A percentile compares a stretch with the other conserved stretches of the same genome.
Conservation (phyloP, 2,797 vertebrate species). For the Chiloscyllium punctatum region DNA sequence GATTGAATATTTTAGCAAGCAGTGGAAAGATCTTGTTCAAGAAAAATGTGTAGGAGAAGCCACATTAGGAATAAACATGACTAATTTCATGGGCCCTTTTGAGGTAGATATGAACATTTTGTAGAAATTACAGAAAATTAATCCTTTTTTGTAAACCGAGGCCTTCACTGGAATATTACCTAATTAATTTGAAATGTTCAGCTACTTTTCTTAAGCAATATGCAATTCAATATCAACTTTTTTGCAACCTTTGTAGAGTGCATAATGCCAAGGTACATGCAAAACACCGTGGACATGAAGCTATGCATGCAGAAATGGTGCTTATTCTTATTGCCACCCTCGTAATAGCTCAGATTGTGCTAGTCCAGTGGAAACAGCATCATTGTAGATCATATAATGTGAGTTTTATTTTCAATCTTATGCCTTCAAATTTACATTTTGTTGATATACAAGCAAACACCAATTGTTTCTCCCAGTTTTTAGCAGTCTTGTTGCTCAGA, state of each 20-base stretch:
- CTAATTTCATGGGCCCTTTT: neutral
- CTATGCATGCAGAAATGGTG: conserved; percentile 61
- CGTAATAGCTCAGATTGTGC: conserved; percentile 55
- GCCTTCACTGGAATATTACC: neutral
- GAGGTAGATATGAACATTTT: neutral
- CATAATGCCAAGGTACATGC: conserved; percentile 56
- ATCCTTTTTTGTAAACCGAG: neutral
- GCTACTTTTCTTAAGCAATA: neutral
- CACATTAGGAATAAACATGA: neutral
- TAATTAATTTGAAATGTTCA: neutral
- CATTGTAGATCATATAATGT: conserved; percentile 55
- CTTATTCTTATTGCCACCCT: conserved; percentile 60
- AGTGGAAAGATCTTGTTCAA: neutral
- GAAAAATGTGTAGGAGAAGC: neutral
- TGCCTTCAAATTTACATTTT: neutral
- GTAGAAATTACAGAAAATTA: neutral
- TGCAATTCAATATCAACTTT: neutral
- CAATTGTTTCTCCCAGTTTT: neutral
- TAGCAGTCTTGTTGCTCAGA: neutral
- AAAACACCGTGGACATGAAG: conserved; percentile 57
- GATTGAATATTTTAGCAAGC: neutral
- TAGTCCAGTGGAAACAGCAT: conserved; percentile 66
- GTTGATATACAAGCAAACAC: neutral
- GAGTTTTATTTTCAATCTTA: conserved; percentile 43
- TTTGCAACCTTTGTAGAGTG: conserved; percentile 46